Evolutionary conservation across 2,797 vertebrate species (phyloP), one percentile per base, ranked within the genome.

Genomic region (Etheostoma nigrum): DNA sequence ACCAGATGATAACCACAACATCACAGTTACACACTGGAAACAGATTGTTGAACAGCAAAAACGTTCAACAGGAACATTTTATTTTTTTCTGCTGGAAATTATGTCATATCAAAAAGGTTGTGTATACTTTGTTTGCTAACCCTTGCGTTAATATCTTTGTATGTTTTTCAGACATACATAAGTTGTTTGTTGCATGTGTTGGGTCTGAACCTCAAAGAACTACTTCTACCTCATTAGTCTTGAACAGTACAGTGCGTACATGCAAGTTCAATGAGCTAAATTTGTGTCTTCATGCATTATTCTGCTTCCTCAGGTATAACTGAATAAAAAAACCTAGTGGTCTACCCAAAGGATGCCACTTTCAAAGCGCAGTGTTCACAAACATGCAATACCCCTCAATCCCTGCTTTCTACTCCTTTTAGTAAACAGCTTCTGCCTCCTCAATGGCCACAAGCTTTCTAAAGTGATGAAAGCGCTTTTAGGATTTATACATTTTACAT

Each of bases 401-500:
- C 76, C 84, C 67, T 84, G 65, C 66, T 72, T 40, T 79, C 79
- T 59, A 44, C 84, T 74, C 84, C 63, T 82, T 87, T 73, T 60
- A 59, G 81, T 78, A 88, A 90, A 90, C 84, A 87, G 83, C 70
- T 7, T 45, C 55, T 74, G 55, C 67, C 83, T 82, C 58, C 72
- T 74, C 66, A 52, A 60, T 64, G 57, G 86, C 86, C 78, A 81
- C 13, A 40, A 89, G 90, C 85, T 85, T 69, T 75, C 77, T 74
- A 36, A 65, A 42, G 55, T 79, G 88, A 93, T 92, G 86, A 92
- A 90, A 91, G 84, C 68, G 74, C 65, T 82, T 77, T 85, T 51
- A 73, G 60, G 72, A 72, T 75, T 87, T 84, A 69, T 45, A 55
- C 49, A 18, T 76, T 85, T 85, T 83, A 75, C 81, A 81, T 81